Evolutionary conservation across 2,113 vertebrate genomes (phyloP), one percentile per base, ranked within the genome.

Genomic region (Salvator merianae): DNA sequence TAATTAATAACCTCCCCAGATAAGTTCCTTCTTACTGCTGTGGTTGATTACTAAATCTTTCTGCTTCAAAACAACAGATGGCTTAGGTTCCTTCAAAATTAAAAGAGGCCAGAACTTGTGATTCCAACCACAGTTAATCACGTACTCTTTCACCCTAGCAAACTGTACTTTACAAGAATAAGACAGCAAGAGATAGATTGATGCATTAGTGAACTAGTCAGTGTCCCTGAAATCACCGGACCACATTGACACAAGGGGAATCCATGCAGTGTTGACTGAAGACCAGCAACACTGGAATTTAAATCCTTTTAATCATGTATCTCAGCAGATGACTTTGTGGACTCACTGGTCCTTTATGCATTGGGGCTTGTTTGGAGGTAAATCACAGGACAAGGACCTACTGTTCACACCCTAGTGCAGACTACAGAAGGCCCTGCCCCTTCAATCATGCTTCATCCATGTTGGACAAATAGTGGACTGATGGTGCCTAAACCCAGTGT

Each of bases 1-100:
- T 96, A 96, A 96, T 96, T 96, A 96, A 96, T 91, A 94, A 81
- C 81, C 92, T 95, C 95, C 93, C 93, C 85, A 94, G 95, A 96
- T 91, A 94, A 95, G 95, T 91, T 94, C 77, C 88, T 91, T 95
- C 94, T 95, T 95, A 95, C 88, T 91, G 87, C 73, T 93, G 72
- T 85, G 91, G 89, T 91, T 94, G 91, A 95, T 95, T 96, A 93
- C 90, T 95, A 94, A 94, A 95, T 94, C 92, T 94, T 91, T 92
- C 79, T 91, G 93, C 91, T 94, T 95, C 91, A 91, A 95, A 90
- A 90, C 94, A 96, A 94, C 94, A 96, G 94, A 96, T 95, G 95
- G 95, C 86, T 94, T 93, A 93, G 93, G 81, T 93, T 94, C 88
- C 93, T 91, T 84, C 86, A 89, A 90, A 95, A 93, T 92, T 92